Conservation (phyloP, 2,888 invertebrate genomes). For the Cosmorhoe ocellata region DNA sequence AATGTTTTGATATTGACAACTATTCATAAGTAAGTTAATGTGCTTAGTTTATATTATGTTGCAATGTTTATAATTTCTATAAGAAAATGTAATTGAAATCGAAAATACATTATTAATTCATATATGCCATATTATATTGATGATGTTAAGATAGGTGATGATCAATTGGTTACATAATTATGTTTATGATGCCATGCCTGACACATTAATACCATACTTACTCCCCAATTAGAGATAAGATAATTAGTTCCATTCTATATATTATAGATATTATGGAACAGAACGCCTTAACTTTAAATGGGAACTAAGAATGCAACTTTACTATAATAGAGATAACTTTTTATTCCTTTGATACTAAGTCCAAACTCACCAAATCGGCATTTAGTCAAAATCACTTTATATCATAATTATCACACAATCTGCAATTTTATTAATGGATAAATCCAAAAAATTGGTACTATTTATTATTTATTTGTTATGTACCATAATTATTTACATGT, state of each 20-base stretch:
- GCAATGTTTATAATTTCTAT: conserved; percentile 75
- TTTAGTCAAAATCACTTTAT: conserved; percentile 76
- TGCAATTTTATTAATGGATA: conserved; percentile 74
- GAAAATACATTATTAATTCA: conserved; percentile 70
- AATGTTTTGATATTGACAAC: conserved; percentile 82
- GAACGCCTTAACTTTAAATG: conserved; percentile 9
- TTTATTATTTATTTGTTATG: conserved; percentile 82
- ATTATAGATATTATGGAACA: conserved; percentile 23
- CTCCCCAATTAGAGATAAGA: not conserved
- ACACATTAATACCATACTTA: not conserved
- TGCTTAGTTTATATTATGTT: conserved; percentile 77
- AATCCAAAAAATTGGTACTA: conserved; percentile 75
- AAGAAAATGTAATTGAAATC: conserved; percentile 76
- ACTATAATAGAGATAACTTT: conserved; percentile 58
- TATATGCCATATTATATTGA: conserved; percentile 81
- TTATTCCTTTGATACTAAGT: conserved; percentile 52
- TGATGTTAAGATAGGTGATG: conserved; percentile 76
- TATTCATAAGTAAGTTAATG: conserved; percentile 78
- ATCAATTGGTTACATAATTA: conserved; percentile 65
- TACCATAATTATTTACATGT: conserved; percentile 81
- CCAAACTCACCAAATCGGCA: conserved; percentile 61
- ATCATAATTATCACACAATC: conserved; percentile 75
- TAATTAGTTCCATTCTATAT: not conserved
- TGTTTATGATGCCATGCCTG: conserved; percentile 61
- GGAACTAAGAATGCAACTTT: conserved; percentile 6